Conservation (phyloP, 2,797 vertebrate species). For the Austrolebias charrua region DNA sequence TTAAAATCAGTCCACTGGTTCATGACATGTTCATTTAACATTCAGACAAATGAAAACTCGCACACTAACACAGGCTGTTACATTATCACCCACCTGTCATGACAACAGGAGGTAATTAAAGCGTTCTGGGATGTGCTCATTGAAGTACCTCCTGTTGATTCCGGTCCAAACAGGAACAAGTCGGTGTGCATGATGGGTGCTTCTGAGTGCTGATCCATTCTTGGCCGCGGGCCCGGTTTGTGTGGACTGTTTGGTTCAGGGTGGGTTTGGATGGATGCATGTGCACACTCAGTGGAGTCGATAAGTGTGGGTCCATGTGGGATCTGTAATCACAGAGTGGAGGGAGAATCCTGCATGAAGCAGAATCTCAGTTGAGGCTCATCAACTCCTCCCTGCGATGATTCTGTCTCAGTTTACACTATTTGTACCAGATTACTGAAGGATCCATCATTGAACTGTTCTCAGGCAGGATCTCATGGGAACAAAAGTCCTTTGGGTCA, state of each 20-base stretch:
- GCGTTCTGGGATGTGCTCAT: slow-evolving; percentile 11
- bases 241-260: slow-evolving; percentile 24
- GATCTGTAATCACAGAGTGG: slow-evolving; percentile 63
- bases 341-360: slow-evolving; percentile 66
- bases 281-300: slow-evolving; percentile 22
- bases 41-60: too few relatives aligned
- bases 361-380: slow-evolving; percentile 35
- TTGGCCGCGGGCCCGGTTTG: slow-evolving; percentile 14
- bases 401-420: slow-evolving; percentile 57
- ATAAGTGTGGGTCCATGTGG: slow-evolving; percentile 58
- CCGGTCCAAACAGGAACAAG: not conserved
- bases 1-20: too few relatives aligned
- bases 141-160: not conserved
- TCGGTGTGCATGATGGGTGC: not conserved
- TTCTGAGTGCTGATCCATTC: slow-evolving; percentile 18
- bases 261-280: slow-evolving; percentile 22
- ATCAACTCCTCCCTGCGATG: slow-evolving; percentile 16
- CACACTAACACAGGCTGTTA: too few relatives aligned
- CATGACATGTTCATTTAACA: too few relatives aligned
- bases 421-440: slow-evolving; percentile 44
- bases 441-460: slow-evolving; percentile 49
- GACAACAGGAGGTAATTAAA: not conserved
- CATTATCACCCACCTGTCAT: too few relatives aligned
- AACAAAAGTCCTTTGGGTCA: slow-evolving; percentile 37
- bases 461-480: slow-evolving; percentile 43